Base-by-base conservation (phyloP, 64 coral and sea anemone species). In the Hydrozoanthus tunicans region DNA sequence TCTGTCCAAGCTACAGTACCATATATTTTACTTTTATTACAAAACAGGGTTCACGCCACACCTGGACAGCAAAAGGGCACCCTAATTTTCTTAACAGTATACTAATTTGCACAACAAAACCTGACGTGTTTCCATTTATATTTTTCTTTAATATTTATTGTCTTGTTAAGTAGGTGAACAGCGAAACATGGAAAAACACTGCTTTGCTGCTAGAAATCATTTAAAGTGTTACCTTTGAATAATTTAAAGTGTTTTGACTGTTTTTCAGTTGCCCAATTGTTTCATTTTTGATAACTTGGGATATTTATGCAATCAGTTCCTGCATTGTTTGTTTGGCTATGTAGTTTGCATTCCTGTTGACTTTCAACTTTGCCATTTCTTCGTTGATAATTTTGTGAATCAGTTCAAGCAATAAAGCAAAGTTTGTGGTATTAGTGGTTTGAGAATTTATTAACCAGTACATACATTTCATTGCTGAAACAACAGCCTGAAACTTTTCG, bases 321-420 rank as follows among this genome's bases (percentile, higher is more conserved):
- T 84, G 81, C 7, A 84, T 69, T 3, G 15, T 69, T 68, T 69
- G 32, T 51, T 84, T 64, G 7, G 51, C 66, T 17, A 51, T 84
- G 26, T 84, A 84, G 11, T 69, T 84, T 4, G 62, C 51, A 51
- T 69, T 84, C 1, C 81, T 13, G 13, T 15, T 52, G 11, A 68
- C 64, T 7, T 69, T 84, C 6, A 84, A 7, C 17, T 63, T 53
- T 10, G 13, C 27, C 0, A 84, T 7, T 20, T 69, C 13, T 70
- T 84, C 81, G 6, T 4, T 6, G 7, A 64, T 62, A n/a, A 84
- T 62, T 7, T 84, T 52, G 17, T 15, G 11, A 56, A 27, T 7
- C 3, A 82, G 58, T 32, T 82, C 80, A 10, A 83, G 51, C 27
- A 83, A 10, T 6, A 14, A 84, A 6, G 51, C 81, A 70, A 84